Evolutionary conservation across 2,113 vertebrate species (phyloP), one percentile per base, ranked within the genome.

Genomic region (Mustela lutreola): DNA sequence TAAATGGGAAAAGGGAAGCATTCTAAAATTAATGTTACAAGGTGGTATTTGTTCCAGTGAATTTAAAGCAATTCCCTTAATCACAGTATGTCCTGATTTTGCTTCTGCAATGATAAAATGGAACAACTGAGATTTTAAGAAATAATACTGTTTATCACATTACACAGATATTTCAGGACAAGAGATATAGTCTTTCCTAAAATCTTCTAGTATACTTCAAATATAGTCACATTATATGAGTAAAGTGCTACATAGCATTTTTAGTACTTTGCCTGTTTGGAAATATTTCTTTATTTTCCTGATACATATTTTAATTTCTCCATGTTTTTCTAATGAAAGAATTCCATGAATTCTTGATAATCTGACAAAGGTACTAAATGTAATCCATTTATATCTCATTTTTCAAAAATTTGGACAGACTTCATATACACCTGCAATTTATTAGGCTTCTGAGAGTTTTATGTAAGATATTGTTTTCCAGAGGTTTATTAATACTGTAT

Each of bases 21-120:
- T 97, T 93, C 71, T 86, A 94, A 98, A 97, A 94, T 96, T 97
- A 97, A 96, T 97, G 71, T 88, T 97, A 86, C 62, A 89, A 79
- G 42, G 76, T 97, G 12, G 2, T 82, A 75, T 96, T 97, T 83
- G n/a, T 96, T 92, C 71, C 50, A 97, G 78, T 89, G 94, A 89
- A 96, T 94, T 89, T 89, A 97, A 92, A 98, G 28, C 33, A 94
- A 93, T 94, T 89, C 24, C 4, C 10, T 96, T 96, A 85, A 98
- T 92, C 92, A 90, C 63, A 24, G 62, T 92, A 96, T 76, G n/a
- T 85, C 28, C 39, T 96, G 70, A 94, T 97, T 94, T 96, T 91
- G 4, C 48, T 82, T 12, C 53, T 65, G 6, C 62, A 84, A 73
- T 70, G 48, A 78, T 96, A 12, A 89, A 70, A 79, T 67, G 63